These are phyloP conservation scores for Drosophila nr. perissopoda DNA, from an alignment of 2,888 invertebrate genomes.

Conservation along the genomic window DNA sequence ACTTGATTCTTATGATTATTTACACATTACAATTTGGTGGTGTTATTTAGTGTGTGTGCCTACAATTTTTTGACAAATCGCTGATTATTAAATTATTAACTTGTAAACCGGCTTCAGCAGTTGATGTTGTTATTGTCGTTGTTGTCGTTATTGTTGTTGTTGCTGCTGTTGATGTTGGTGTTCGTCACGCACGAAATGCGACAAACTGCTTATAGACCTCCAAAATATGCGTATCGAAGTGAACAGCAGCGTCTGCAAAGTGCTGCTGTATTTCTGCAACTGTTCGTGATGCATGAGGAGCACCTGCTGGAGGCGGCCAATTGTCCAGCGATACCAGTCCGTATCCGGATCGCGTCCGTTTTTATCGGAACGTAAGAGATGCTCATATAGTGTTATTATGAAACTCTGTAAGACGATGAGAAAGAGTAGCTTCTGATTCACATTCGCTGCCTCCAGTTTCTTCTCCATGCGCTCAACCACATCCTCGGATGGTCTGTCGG, in stretches of 20 bases:
- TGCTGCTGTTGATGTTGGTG: neutral
- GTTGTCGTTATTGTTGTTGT: neutral
- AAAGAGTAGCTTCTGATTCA: conserved; percentile 98
- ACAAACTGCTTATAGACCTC: conserved; percentile 99
- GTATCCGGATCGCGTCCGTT: conserved; percentile 97
- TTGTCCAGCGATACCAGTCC: conserved; percentile 98
- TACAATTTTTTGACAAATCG: neutral
- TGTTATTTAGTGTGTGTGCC: neutral
- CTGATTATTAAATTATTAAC: neutral
- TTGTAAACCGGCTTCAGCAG: neutral
- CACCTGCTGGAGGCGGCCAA: conserved; percentile 97
- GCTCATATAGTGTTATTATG: conserved; percentile 98
- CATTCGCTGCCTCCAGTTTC: conserved; percentile 95
- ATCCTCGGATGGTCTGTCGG: conserved; percentile 89
- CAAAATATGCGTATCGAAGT: conserved; percentile 98
- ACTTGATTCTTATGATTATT: neutral
- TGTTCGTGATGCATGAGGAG: conserved; percentile 98
- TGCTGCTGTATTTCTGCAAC: conserved; percentile 98
- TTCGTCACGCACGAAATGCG: conserved; percentile 88
- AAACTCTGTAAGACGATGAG: conserved; percentile 99
- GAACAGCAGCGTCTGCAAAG: conserved; percentile 97
- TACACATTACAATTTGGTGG: too few relatives aligned
- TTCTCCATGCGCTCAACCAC: conserved; percentile 98
- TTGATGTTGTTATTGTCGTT: neutral
- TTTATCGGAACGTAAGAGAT: conserved; percentile 96